These are phyloP conservation scores for Oceanites oceanicus DNA, from an alignment of 2,113 vertebrate species.

Conservation along the genomic window DNA sequence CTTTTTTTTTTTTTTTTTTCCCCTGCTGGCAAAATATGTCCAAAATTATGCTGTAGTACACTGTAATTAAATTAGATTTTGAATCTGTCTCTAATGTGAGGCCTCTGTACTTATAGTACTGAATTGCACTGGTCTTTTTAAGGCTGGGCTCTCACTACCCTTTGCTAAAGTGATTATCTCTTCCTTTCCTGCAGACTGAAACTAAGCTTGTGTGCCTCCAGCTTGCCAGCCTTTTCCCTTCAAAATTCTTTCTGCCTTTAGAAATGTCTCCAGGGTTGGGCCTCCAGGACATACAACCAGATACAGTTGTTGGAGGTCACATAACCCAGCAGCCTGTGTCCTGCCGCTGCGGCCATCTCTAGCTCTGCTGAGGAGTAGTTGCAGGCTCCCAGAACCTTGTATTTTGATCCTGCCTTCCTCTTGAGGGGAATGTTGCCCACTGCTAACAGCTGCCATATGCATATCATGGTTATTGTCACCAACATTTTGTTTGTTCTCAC, in stretches of 20 bases:
- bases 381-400: not conserved
- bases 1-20: not conserved
- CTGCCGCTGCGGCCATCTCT: not conserved
- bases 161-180: not conserved
- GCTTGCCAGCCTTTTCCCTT: not conserved
- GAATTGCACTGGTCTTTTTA: not conserved
- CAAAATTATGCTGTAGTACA: not conserved
- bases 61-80: not conserved
- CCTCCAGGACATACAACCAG: not conserved
- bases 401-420: not conserved
- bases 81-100: not conserved
- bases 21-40: not conserved
- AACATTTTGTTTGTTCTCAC: not conserved
- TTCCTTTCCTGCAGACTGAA: not conserved
- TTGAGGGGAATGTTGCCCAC: not conserved
- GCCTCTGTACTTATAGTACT: not conserved
- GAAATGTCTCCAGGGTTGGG: not conserved
- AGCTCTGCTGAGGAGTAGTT: not conserved
- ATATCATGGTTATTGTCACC: not conserved
- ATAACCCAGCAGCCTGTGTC: not conserved
- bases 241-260: not conserved
- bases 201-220: not conserved
- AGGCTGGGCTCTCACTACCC: not conserved
- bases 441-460: not conserved
- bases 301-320: not conserved